Base-by-base conservation (phyloP, 2,888 invertebrate species). In the Melanotus villosus region DNA sequence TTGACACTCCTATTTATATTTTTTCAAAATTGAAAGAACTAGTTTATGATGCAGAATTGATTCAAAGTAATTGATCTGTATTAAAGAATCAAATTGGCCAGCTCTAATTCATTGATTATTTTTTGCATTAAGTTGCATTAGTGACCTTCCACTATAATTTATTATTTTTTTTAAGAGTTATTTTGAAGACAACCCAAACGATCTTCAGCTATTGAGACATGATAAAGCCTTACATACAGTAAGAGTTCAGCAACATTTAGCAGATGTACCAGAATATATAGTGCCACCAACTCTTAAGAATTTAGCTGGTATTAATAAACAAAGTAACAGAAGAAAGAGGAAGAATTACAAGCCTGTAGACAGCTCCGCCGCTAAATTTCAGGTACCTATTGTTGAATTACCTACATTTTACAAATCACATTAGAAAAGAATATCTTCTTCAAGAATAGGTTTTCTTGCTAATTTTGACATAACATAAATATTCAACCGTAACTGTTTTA, bases 191-290 rank as follows among this genome's bases (percentile, higher is more conserved):
- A 96, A 98, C 84, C 95, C 97, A 0, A 88, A 90, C 3, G 98
- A 98, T 83, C 84, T 96, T 56, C 91, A 94, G 76, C 92, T 96
- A 0, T 84, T 98, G 47, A 87, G 96, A 4, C 92, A 97, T 71
- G 96, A 96, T 80, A 94, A 93, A 83, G 93, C 94, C 0, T 84
- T 97, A 14, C 95, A 95, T 78, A 94, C 94, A 0, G 94, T 97
- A 0, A 90, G 91, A 81, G 85, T 93, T 6, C 95, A 96, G 81
- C 88, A 91, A 0, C 97, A 98, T 84, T 85, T 99, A 71, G 89
- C 94, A 21, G 92, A 98, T 82, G 94, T 99, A 0, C 98, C 99
- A 0, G 97, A 97, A 59, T 99, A 99, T 82, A 91, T 96, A 75
- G 87, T 97, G 0, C 96, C 96, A 0, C 89, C 90, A 0, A 91